These are phyloP conservation scores for Eciton burchellii DNA, from an alignment of 1,140 invertebrate genomes.

Conservation along the genomic window DNA sequence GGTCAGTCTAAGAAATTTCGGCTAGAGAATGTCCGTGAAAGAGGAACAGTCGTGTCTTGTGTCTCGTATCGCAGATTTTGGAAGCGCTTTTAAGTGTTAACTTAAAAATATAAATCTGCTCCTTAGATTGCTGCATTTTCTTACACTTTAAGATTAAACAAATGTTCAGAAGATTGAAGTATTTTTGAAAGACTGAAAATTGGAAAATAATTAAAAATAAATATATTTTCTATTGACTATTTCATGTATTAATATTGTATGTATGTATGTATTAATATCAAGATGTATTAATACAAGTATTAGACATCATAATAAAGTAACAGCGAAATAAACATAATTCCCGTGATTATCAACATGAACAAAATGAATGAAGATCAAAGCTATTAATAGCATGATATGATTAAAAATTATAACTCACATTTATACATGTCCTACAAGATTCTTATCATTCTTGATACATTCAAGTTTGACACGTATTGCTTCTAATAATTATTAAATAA, in stretches of 20 bases:
- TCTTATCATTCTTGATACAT: too few species aligned
- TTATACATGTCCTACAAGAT: too few species aligned
- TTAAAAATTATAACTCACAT: constrained; percentile 5
- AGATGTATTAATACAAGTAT: too few species aligned
- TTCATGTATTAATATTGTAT: not conserved
- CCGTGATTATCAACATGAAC: constrained; percentile 4
- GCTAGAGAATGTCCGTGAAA: not conserved
- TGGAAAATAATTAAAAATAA: not conserved
- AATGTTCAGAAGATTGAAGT: not conserved
- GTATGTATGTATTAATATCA: too few species aligned
- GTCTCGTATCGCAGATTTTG: not conserved
- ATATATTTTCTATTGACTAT: not conserved
- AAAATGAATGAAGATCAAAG: constrained; percentile 24
- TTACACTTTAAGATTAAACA: not conserved
- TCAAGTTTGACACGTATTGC: too few species aligned
- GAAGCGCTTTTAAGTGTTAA: not conserved
- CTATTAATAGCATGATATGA: not conserved
- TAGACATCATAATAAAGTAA: not conserved
- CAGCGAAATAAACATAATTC: not conserved
- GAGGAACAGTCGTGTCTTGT: too few species aligned
- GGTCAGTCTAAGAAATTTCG: constrained; percentile 63
- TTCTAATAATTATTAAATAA: too few species aligned
- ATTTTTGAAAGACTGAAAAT: not conserved
- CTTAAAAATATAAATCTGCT: too few species aligned
- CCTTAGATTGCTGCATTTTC: not conserved